Evolutionary conservation across 2,113 vertebrate species (phyloP).

Genomic region (Deroptyus accipitrinus): DNA sequence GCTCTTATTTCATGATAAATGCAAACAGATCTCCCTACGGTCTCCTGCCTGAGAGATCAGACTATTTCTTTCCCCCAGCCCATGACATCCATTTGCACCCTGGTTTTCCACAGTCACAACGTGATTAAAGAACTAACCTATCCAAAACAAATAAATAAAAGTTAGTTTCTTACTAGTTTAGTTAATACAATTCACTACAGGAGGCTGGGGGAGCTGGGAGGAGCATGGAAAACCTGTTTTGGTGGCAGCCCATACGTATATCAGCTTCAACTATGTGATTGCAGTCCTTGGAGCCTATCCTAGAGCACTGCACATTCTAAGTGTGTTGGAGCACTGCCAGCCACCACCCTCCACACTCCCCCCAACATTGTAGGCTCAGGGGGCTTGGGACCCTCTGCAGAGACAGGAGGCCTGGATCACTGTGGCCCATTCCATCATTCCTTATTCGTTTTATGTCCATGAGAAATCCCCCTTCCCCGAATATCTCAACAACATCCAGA

Average conservation of each 20-base stretch:
- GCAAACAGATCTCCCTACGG: background rate
- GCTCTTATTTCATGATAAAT: background rate
- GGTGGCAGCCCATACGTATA: background rate
- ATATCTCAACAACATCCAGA: background rate
- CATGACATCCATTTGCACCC: background rate
- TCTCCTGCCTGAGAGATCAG: background rate
- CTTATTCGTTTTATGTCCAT: background rate
- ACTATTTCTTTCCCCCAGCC: background rate
- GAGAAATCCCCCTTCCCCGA: background rate
- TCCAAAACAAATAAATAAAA: background rate
- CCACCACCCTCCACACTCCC: background rate
- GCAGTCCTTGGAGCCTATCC: background rate
- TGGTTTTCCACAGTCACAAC: background rate
- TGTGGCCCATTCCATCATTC: rapidly evolving
- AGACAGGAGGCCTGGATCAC: background rate
- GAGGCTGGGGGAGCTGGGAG: background rate
- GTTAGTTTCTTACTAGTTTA: background rate
- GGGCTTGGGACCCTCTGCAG: background rate
- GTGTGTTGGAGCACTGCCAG: background rate
- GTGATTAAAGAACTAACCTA: background rate
- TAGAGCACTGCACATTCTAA: background rate
- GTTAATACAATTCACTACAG: background rate
- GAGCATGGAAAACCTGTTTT: background rate
- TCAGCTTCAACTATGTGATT: background rate
- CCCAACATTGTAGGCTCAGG: background rate